Percentiles rank a stretch among this genome's conserved stretches.
phyloP scores from a whole-genome alignment of 2,113 vertebrate genomes.

The Podarcis raffonei region DNA sequence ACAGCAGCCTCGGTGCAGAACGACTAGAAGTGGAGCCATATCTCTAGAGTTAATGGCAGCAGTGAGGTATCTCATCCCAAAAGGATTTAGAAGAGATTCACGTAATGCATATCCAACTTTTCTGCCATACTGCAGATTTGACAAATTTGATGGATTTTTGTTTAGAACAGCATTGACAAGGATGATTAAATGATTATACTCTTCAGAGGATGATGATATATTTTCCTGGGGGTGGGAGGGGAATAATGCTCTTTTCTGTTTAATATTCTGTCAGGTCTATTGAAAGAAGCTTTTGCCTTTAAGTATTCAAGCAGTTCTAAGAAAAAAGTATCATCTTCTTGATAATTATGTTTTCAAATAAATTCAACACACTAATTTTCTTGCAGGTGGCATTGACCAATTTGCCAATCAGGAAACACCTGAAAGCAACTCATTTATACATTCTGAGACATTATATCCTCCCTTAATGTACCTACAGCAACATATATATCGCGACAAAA shows the following conservation, averaged over 20 bases:
- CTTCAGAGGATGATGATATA: not conserved
- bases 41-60: not conserved
- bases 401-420: conserved; percentile 34
- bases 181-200: conserved; percentile 24
- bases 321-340: conserved; percentile 35
- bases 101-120: not conserved
- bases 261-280: conserved; percentile 23
- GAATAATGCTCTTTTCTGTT: conserved; percentile 14
- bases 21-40: too few relatives aligned
- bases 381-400: conserved; percentile 21
- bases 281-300: conserved; percentile 23
- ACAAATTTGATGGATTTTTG: conserved; percentile 38
- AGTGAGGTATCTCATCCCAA: not conserved
- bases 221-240: conserved; percentile 11
- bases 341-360: conserved; percentile 59
- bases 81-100: not conserved
- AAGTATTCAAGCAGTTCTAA: conserved; percentile 40
- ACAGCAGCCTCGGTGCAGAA: too few relatives aligned
- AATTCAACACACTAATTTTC: conserved; percentile 42
- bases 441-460: conserved; percentile 40
- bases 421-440: conserved; percentile 26
- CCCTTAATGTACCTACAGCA: conserved; percentile 19
- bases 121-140: not conserved
- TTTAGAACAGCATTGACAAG: conserved; percentile 16
- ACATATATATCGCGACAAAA: not conserved